phyloP scores from a whole-genome alignment of 1,140 invertebrate genomes.

The Limonius californicus region DNA sequence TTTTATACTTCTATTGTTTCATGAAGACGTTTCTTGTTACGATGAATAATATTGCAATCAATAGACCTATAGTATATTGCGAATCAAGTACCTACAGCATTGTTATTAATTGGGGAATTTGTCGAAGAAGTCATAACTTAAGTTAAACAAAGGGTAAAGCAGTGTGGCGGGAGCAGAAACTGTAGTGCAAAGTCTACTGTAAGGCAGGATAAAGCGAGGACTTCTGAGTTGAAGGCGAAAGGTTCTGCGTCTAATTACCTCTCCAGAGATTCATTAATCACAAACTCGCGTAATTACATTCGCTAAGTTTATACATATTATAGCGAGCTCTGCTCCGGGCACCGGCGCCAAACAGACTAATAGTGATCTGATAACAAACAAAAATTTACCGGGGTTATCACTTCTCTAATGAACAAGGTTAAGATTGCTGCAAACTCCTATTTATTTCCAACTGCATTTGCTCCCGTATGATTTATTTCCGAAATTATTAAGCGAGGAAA shows the following conservation, averaged over 20 bases:
- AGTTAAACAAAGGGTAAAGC: not conserved
- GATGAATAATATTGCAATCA: no score
- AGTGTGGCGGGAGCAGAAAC: not conserved
- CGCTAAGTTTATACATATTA: slow-evolving; percentile 45
- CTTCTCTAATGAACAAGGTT: slow-evolving; percentile 10
- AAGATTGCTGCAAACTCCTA: not conserved
- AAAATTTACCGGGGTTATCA: slow-evolving; percentile 19
- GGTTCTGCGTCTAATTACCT: slow-evolving; percentile 46
- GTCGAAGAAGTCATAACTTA: not conserved
- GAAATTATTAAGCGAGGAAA: not conserved
- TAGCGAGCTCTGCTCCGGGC: slow-evolving; percentile 21
- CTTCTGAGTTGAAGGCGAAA: slow-evolving; percentile 36
- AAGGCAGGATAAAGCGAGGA: slow-evolving; percentile 11
- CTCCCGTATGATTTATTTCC: not conserved
- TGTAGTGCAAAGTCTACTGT: slow-evolving; percentile 6
- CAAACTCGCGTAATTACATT: slow-evolving; percentile 47
- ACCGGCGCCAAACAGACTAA: slow-evolving; percentile 33
- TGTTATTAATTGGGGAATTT: not conserved
- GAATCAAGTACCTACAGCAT: no score
- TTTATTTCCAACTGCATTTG: slow-evolving; percentile 3
- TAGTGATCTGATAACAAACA: slow-evolving; percentile 37
- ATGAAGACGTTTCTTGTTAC: no score
- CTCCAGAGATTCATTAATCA: slow-evolving; percentile 48
- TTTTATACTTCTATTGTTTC: no score
- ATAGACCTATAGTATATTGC: no score